Percentiles rank a stretch among this genome's conserved stretches.
Conservation (phyloP, 2,888 invertebrate species). For the Cryptocheilus praepositus region DNA sequence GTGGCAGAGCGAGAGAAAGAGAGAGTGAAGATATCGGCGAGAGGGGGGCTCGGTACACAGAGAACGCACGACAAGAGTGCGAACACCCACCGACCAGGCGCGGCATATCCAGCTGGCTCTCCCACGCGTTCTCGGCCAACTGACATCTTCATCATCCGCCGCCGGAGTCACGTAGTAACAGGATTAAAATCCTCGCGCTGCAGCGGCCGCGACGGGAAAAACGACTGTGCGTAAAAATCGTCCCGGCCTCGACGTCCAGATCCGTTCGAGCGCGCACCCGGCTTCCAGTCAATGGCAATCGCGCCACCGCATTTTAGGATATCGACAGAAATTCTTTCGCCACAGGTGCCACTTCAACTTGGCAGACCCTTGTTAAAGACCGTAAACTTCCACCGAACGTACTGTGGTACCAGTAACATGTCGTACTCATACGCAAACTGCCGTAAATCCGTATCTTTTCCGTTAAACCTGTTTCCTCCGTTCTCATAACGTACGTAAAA, state of each 20-base stretch:
- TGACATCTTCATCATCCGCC: constrained; percentile 69
- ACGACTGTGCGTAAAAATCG: constrained; percentile 32
- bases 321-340: too few species aligned
- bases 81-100: constrained; percentile 63
- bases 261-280: neutral
- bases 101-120: constrained; percentile 64
- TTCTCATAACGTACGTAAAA: too few species aligned
- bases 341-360: too few species aligned
- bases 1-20: constrained; percentile 9
- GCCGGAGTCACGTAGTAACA: constrained; percentile 47
- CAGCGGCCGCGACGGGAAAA: constrained; percentile 12
- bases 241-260: constrained; percentile 15
- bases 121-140: constrained; percentile 66
- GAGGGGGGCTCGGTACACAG: constrained; percentile 28
- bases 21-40: constrained; percentile 11
- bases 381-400: too few species aligned
- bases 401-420: too few species aligned
- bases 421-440: too few species aligned
- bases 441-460: too few species aligned
- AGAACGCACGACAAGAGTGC: constrained; percentile 54
- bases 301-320: too few species aligned
- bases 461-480: too few species aligned
- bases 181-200: constrained; percentile 49
- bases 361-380: too few species aligned
- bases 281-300: constrained; percentile 7